Evolutionary conservation across 2,113 vertebrate genomes (phyloP).

Genomic region (Melanotaenia duboulayi): DNA sequence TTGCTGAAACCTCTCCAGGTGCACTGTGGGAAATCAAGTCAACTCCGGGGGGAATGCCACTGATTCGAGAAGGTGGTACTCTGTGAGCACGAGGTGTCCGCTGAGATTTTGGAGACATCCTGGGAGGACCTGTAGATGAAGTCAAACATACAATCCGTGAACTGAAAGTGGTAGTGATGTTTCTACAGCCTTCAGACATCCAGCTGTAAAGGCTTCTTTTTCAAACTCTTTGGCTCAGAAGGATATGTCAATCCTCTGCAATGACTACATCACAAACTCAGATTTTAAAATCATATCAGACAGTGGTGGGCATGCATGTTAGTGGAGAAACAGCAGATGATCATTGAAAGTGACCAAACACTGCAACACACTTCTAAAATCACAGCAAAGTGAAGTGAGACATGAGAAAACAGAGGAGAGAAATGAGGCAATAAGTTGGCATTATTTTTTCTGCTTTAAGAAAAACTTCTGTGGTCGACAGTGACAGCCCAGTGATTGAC

Average conservation of each 20-base stretch:
- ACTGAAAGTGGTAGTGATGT: background rate
- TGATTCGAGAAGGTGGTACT: slow-evolving; percentile 88
- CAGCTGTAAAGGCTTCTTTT: slow-evolving; percentile 4
- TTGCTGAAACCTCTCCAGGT: slow-evolving; percentile 86
- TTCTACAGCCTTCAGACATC: slow-evolving; percentile 12
- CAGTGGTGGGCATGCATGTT: slow-evolving; percentile 59
- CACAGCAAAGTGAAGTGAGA: slow-evolving; percentile 35
- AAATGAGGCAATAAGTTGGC: slow-evolving; percentile 1
- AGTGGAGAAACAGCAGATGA: slow-evolving; percentile 45
- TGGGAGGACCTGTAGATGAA: slow-evolving; percentile 88
- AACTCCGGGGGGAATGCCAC: slow-evolving; percentile 87
- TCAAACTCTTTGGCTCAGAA: slow-evolving; percentile 22
- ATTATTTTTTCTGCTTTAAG: slow-evolving; percentile 7
- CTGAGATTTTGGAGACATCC: slow-evolving; percentile 99
- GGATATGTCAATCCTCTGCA: background rate
- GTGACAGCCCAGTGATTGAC: background rate
- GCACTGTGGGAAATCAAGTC: slow-evolving; percentile 93
- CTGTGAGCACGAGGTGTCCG: slow-evolving; percentile 94
- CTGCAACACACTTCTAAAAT: slow-evolving; percentile 52
- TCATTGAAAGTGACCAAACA: slow-evolving; percentile 35
- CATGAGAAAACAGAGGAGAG: slow-evolving; percentile 15
- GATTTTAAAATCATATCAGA: slow-evolving; percentile 22
- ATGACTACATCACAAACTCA: background rate
- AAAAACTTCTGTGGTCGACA: slow-evolving; percentile 14
- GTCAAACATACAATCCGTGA: slow-evolving; percentile 12